A percentile compares a stretch with the other conserved stretches of the same genome.
phyloP scores from a whole-genome alignment of 1,140 invertebrate species.

The Phymorhynchus buccinoides region DNA sequence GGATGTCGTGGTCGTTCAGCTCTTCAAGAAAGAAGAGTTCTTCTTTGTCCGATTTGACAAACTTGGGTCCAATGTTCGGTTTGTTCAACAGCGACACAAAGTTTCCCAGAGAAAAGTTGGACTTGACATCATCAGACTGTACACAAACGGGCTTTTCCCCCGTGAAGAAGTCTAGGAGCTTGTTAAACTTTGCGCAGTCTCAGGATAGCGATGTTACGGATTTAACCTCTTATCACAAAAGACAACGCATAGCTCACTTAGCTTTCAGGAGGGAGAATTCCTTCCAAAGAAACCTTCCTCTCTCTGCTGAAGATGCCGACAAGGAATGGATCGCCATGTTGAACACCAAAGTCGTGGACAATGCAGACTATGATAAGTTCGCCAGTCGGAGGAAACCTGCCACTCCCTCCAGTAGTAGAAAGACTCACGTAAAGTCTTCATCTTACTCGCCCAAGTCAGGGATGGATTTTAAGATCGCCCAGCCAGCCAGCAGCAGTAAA shows the following conservation, averaged over 20 bases:
- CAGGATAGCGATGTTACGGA: background rate
- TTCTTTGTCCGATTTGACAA: background rate
- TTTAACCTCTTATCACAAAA: conserved; percentile 9
- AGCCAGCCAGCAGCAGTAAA: background rate
- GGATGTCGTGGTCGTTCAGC: background rate
- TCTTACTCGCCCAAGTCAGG: background rate
- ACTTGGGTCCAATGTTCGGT: background rate
- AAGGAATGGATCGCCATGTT: conserved; percentile 17
- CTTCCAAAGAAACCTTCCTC: background rate
- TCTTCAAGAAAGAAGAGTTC: background rate
- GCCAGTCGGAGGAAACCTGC: conserved; percentile 13
- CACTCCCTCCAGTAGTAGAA: background rate
- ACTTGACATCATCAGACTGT: background rate
- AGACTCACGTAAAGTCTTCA: background rate
- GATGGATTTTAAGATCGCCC: background rate
- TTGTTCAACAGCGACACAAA: background rate
- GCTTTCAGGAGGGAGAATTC: conserved; percentile 21
- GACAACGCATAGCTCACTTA: conserved; percentile 6
- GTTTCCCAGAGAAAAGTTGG: background rate
- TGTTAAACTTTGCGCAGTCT: background rate
- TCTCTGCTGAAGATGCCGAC: background rate
- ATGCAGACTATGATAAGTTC: conserved; percentile 8
- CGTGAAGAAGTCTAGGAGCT: background rate
- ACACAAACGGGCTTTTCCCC: background rate
- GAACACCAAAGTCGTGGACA: background rate